phyloP scores from a whole-genome alignment of 2,797 vertebrate genomes.

The Poeciliopsis paucimaculata region DNA sequence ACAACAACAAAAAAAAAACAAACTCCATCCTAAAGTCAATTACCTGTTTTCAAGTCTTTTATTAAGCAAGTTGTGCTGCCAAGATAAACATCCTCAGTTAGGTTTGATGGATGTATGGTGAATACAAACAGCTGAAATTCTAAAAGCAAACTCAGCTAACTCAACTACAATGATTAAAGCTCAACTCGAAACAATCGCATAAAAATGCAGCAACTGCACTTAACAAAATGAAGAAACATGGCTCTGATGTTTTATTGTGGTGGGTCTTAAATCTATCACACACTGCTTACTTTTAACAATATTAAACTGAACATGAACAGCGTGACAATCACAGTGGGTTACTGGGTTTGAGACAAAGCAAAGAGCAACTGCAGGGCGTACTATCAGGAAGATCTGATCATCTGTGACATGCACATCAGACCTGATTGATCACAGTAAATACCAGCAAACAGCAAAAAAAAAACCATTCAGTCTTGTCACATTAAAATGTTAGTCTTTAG shows the following conservation, averaged over 20 bases:
- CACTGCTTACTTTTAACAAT: background rate
- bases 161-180: constrained; percentile 45
- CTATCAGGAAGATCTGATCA: constrained; percentile 26
- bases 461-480: constrained; percentile 43
- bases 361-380: constrained; percentile 2
- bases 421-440: constrained; percentile 43
- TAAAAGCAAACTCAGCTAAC: constrained; percentile 43
- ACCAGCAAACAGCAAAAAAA: constrained; percentile 47
- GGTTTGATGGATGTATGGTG: constrained; percentile 29
- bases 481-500: constrained; percentile 19
- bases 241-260: background rate
- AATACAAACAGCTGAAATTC: constrained; percentile 29
- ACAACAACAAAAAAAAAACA: background rate
- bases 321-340: background rate
- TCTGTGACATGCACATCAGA: constrained; percentile 31
- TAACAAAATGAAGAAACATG: constrained; percentile 49
- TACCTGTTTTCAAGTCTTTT: constrained; percentile 12
- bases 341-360: background rate
- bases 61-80: constrained; percentile 25
- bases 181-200: constrained; percentile 43
- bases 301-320: background rate
- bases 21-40: background rate
- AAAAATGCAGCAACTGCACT: constrained; percentile 40
- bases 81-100: constrained; percentile 6
- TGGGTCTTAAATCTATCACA: constrained; percentile 13